Evolutionary conservation across 64 coral and sea anemone genomes (phyloP).

Genomic region (Pachyseris speciosa): DNA sequence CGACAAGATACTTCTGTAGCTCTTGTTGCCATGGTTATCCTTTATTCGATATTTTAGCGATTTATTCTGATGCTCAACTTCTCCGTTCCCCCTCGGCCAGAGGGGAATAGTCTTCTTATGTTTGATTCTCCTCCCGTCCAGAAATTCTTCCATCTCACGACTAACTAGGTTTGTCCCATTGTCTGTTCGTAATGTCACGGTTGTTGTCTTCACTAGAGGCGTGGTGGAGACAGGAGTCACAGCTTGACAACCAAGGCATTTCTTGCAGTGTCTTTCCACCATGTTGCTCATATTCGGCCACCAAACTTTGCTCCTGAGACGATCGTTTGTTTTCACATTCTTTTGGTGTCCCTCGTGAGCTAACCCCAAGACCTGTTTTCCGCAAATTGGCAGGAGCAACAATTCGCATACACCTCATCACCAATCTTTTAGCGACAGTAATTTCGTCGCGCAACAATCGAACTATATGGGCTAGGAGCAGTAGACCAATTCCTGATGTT

Average conservation of each 20-base stretch:
- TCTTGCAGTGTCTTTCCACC: no score
- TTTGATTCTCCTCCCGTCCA: no score
- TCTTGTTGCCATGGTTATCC: no score
- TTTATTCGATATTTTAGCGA: no score
- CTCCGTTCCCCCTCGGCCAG: no score
- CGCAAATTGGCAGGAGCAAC: background rate
- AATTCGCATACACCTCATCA: constrained; percentile 2
- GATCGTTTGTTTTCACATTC: constrained; percentile 9
- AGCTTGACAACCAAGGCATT: no score
- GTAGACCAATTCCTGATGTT: background rate
- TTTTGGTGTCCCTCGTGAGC: constrained; percentile 18
- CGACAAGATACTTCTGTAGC: no score
- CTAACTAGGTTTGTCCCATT: constrained; percentile 26
- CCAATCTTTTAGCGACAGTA: background rate
- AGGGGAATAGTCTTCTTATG: no score
- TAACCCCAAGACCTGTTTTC: background rate
- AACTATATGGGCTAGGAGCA: background rate
- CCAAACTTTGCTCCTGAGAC: constrained; percentile 23
- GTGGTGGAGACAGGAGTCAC: no score
- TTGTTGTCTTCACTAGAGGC: background rate
- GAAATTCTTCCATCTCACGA: no score
- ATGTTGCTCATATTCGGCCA: no score
- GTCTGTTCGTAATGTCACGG: background rate
- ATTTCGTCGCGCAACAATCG: background rate
- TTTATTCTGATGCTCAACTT: no score